phyloP scores from a whole-genome alignment of 2,113 vertebrate genomes.

The Nannobrachium achirus region DNA sequence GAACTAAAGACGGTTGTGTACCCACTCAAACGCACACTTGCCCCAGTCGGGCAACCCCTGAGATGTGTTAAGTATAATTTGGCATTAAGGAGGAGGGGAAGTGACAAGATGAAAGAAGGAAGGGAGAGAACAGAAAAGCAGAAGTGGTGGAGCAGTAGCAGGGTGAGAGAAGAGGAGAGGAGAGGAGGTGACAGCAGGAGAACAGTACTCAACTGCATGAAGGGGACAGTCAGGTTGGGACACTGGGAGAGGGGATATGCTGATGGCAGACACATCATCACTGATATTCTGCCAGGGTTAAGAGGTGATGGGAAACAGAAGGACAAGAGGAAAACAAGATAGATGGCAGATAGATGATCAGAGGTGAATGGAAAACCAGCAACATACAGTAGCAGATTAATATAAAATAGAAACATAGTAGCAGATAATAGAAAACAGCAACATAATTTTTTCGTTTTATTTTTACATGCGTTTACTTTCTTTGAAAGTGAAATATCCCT shows the following conservation, averaged over 20 bases:
- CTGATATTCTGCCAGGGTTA: slow-evolving; percentile 44
- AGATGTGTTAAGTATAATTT: too few species aligned
- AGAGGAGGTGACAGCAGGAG: background rate
- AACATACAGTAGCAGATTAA: background rate
- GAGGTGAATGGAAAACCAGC: background rate
- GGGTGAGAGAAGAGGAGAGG: too few species aligned
- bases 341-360: background rate
- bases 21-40: too few species aligned
- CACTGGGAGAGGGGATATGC: slow-evolving; percentile 23
- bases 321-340: background rate
- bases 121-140: background rate
- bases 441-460: too few species aligned
- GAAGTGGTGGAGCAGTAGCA: background rate
- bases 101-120: background rate
- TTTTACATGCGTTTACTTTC: too few species aligned
- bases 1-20: too few species aligned
- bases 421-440: too few species aligned
- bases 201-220: slow-evolving; percentile 64
- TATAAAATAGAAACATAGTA: too few species aligned
- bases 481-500: too few species aligned
- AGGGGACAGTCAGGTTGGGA: slow-evolving; percentile 32
- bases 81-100: background rate
- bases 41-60: too few species aligned
- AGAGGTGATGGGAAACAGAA: slow-evolving; percentile 20
- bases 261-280: slow-evolving; percentile 32